Evolutionary conservation across 2,888 invertebrate species (phyloP), one percentile per base, ranked within the genome.

Genomic region (Leptura quadrifasciata): DNA sequence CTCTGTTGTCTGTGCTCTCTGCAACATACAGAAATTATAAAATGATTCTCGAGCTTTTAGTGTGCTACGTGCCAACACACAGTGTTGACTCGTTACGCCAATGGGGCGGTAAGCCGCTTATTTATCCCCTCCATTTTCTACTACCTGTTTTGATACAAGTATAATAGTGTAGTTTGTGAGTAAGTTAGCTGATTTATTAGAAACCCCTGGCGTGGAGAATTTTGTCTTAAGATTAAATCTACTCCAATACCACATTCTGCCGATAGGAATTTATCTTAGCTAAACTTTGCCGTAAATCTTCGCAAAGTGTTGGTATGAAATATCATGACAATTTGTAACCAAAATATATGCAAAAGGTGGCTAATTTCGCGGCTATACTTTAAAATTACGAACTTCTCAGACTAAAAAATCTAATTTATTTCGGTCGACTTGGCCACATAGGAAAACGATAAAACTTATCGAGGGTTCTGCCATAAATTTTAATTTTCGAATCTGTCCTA

Each of bases 81-180:
- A 12, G 39, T 57, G 20, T 24, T 24, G 0, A 21, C 21, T 21
- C 24, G 67, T 24, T 54, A 68, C 68, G 68, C 68, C 68, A 55
- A 24, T 68, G 68, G 55, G 12, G 55, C 47, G 68, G 55, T 31
- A 68, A 54, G 52, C 21, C 10, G 15, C 65, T 21, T 52, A 15
- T 65, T 68, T 57, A 57, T 57, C 57, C 68, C 68, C 24, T 57
- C 68, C 57, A 18, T 27, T 54, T 52, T 68, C 68, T 68, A 68
- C 68, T 68, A 68, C 68, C 68, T 68, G 68, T 68, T 68, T 57
- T 68, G 57, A 68, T 68, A 35, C 31, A 31, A 57, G 63, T 47
- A n/a, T n/a, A n/a, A n/a, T n/a, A 60, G 58, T 35, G 60, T 61
- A 65, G 47, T 39, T 52, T 18, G 61, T 68, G 9, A n/a, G 60